Evolutionary conservation across 1,140 invertebrate genomes (phyloP), one percentile per base, ranked within the genome.

Genomic region (Spodoptera frugiperda): DNA sequence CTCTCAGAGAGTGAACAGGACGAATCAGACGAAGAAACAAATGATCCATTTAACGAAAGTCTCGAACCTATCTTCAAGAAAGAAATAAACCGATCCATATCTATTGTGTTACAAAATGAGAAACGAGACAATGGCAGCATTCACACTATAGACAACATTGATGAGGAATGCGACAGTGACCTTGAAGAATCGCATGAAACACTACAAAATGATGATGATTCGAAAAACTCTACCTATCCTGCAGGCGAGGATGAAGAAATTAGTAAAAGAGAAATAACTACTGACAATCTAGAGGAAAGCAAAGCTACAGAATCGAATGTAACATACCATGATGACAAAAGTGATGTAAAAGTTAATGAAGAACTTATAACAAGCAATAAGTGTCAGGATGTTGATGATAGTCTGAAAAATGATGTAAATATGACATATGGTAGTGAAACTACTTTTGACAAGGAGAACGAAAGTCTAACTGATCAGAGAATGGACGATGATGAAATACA

Each of bases 21-120:
- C 3, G 85, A 89, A 10, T 86, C 82, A 19, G 88, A 91, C 8
- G 79, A 74, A n/a, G 83, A 85, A 9, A 71, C 53, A 10, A 77
- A 84, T 17, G 88, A 90, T 30, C 75, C 81, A 0, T 82, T 80
- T 39, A 89, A 91, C 17, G 88, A 91, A 30, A 90, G 88, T 30
- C 73, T 93, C 11, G 89, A 92, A 78, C 91, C 91, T 0, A 84
- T 85, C 0, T 89, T 93, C 51, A 91, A 78, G 30, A 91, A 87
- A 51, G 89, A 90, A 63, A 82, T 89, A 9, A 90, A 89, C 57
- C 77, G 82, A 49, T 87, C 77, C 14, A 30, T 59, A 21, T 48
- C 57, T 39, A 63, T 49, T n/a, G 63, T 48, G 2, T 0, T 48
- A 25, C 63, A 67, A 14, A 49, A 49, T 84, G 30, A 84, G 73